Evolutionary conservation across 2,113 vertebrate genomes (phyloP).

Genomic region (Erythrolamprus reginae): DNA sequence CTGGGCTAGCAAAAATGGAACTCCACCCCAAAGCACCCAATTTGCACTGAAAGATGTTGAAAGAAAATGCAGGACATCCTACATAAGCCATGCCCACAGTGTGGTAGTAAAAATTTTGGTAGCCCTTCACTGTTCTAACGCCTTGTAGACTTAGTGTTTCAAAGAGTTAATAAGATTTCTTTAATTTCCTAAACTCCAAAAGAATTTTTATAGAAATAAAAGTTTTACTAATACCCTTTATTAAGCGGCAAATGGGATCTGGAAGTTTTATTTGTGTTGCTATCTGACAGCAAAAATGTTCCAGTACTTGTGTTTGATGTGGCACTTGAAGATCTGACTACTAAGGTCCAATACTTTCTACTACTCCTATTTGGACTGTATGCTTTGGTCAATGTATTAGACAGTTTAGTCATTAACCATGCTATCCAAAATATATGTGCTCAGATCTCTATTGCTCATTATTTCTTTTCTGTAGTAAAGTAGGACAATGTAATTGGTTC

Average conservation of each 20-base stretch:
- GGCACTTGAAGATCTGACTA: background rate
- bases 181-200: background rate
- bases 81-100: too few species aligned
- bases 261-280: background rate
- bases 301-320: background rate
- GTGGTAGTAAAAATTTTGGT: too few species aligned
- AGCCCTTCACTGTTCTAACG: too few species aligned
- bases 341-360: background rate
- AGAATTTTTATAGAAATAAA: background rate
- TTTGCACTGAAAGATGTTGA: too few species aligned
- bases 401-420: background rate
- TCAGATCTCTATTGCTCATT: background rate
- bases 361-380: background rate
- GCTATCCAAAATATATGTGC: background rate
- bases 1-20: too few species aligned
- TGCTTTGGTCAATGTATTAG: background rate
- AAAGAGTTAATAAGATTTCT: background rate
- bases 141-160: background rate
- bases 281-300: background rate
- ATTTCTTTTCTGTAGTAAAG: background rate
- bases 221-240: background rate
- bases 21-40: too few species aligned
- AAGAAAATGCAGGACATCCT: too few species aligned
- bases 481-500: background rate
- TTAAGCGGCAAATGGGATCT: background rate